Percentiles rank a stretch among this genome's conserved stretches.
Conservation (phyloP, 2,888 invertebrate species). For the Dasysyrphus albostriatus region DNA sequence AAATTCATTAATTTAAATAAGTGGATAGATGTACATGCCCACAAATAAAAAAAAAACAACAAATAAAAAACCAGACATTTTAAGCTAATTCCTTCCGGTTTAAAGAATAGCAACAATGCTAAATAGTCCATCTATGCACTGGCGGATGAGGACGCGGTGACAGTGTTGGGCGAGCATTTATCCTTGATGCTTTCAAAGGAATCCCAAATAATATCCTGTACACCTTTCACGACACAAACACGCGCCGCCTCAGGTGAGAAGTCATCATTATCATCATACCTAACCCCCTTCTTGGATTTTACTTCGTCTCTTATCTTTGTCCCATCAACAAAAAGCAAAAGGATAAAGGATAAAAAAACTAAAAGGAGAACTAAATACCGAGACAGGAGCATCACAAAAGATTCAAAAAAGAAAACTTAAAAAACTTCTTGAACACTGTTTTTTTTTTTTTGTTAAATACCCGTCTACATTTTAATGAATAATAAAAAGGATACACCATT, state of each 20-base stretch:
- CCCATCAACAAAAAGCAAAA: slow-evolving; percentile 13
- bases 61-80: slow-evolving; percentile 43
- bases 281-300: neutral
- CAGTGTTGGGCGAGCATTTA: neutral
- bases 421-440: slow-evolving; percentile 67
- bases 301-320: slow-evolving; percentile 9
- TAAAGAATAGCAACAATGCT: slow-evolving; percentile 24
- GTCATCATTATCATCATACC: slow-evolving; percentile 44
- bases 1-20: slow-evolving; percentile 60
- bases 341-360: neutral
- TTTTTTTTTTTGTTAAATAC: slow-evolving; percentile 36
- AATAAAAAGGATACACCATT: slow-evolving; percentile 68
- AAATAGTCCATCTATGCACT: slow-evolving; percentile 58
- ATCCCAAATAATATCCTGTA: slow-evolving; percentile 40
- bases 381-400: slow-evolving; percentile 40
- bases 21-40: neutral
- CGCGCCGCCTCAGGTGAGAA: slow-evolving; percentile 43
- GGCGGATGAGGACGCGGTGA: neutral
- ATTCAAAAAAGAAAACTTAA: slow-evolving; percentile 47
- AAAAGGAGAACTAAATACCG: slow-evolving; percentile 29
- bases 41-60: slow-evolving; percentile 1
- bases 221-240: slow-evolving; percentile 26
- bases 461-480: slow-evolving; percentile 75
- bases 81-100: slow-evolving; percentile 49
- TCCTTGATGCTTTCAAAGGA: slow-evolving; percentile 28